These are phyloP conservation scores for Orbicella faveolata DNA, from an alignment of 64 coral and sea anemone species.

Conservation along the genomic window DNA sequence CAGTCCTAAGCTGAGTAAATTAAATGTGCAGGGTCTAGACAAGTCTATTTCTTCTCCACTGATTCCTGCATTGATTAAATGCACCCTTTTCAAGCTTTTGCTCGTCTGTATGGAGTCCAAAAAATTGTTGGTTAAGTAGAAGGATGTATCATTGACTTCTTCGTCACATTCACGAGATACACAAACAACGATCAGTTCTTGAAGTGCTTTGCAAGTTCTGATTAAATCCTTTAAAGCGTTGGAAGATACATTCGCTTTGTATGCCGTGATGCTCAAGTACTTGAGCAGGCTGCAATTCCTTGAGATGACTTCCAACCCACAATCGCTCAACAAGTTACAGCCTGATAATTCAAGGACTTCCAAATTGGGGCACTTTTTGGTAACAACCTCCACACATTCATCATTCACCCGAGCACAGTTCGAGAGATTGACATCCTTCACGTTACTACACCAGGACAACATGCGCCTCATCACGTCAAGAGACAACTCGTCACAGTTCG, in stretches of 20 bases:
- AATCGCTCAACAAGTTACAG: conserved; percentile 30
- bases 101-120: conserved; percentile 27
- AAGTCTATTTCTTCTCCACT: conserved; percentile 8
- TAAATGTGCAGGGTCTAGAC: neutral
- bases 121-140: conserved; percentile 26
- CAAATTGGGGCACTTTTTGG: conserved; percentile 52
- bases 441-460: conserved; percentile 36
- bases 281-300: conserved; percentile 27
- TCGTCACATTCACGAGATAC: conserved; percentile 14
- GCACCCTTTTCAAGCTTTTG: conserved; percentile 39
- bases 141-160: neutral
- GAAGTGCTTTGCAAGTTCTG: conserved; percentile 29
- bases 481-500: conserved; percentile 54
- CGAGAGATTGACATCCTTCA: conserved; percentile 49
- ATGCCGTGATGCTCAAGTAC: conserved; percentile 34
- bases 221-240: conserved; percentile 36
- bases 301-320: conserved; percentile 33
- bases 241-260: conserved; percentile 39
- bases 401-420: conserved; percentile 51
- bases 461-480: conserved; percentile 26
- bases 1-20: conserved; percentile 48
- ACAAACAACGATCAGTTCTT: conserved; percentile 45
- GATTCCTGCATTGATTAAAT: conserved; percentile 56
- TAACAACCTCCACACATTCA: conserved; percentile 57
- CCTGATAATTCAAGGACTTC: conserved; percentile 40